These are phyloP conservation scores for Mimachlamys varia DNA, from an alignment of 2,888 invertebrate species.

Conservation along the genomic window DNA sequence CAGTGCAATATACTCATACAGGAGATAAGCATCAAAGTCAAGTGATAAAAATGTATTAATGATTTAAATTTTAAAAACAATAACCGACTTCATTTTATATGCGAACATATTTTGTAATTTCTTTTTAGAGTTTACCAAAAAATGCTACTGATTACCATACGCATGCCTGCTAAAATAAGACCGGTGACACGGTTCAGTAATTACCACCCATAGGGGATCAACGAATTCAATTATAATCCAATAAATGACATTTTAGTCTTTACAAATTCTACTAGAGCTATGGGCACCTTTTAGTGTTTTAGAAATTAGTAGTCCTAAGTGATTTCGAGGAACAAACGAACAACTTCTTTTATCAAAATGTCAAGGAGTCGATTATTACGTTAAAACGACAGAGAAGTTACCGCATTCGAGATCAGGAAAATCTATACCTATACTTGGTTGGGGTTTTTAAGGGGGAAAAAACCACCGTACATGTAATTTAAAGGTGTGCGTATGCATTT, in stretches of 20 bases:
- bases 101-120: no score
- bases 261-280: background rate
- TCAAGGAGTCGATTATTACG: background rate
- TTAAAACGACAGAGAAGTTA: background rate
- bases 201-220: no score
- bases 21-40: no score
- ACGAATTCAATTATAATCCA: no score
- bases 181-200: no score
- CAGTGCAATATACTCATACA: no score
- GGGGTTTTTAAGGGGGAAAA: background rate
- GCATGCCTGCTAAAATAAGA: no score
- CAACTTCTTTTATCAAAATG: background rate
- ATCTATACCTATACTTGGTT: background rate
- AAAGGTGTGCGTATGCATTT: background rate
- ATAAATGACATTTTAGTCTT: background rate
- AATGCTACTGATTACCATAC: no score
- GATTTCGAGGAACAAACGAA: background rate
- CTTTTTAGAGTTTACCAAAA: no score
- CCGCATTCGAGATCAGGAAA: background rate
- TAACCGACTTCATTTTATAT: no score
- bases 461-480: background rate
- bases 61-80: no score
- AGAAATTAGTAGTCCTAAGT: background rate
- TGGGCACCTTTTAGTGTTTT: background rate
- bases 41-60: no score